These are phyloP conservation scores for Seladonia tumulorum DNA, from an alignment of 2,888 invertebrate genomes.

Conservation along the genomic window DNA sequence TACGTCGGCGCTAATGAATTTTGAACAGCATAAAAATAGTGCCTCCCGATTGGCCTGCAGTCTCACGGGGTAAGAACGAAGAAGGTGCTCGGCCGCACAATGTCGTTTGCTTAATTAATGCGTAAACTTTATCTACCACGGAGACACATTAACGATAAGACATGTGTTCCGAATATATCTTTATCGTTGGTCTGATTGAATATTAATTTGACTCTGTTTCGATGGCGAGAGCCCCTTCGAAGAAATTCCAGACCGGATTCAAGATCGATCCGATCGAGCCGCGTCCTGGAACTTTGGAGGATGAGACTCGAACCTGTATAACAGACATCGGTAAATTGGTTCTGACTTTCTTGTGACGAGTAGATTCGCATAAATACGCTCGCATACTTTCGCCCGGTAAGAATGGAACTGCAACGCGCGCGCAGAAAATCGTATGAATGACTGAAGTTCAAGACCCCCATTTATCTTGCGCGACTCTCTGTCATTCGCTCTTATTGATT, in stretches of 20 bases:
- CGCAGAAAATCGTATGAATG: neutral
- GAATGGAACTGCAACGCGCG: no score
- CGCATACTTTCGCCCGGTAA: neutral
- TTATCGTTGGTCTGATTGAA: constrained; percentile 75
- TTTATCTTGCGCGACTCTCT: neutral
- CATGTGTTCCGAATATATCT: constrained; percentile 73
- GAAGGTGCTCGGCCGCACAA: constrained; percentile 43
- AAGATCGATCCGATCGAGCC: constrained; percentile 44
- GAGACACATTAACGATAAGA: constrained; percentile 74
- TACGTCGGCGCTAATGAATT: constrained; percentile 63
- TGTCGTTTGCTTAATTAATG: constrained; percentile 77
- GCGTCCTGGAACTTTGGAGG: constrained; percentile 32
- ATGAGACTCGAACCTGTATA: constrained; percentile 22
- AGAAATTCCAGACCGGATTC: constrained; percentile 59
- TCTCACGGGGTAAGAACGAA: constrained; percentile 17
- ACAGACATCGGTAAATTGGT: constrained; percentile 26
- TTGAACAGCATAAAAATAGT: constrained; percentile 55
- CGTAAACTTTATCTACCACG: constrained; percentile 75
- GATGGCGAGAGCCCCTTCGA: constrained; percentile 58
- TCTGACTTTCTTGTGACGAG: neutral
- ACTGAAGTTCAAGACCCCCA: neutral
- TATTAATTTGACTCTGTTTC: constrained; percentile 69
- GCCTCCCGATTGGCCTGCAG: constrained; percentile 2
- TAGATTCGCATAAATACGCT: constrained; percentile 6
- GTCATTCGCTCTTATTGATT: neutral